Percentiles rank a stretch among this genome's conserved stretches.
These are phyloP conservation scores for Athene noctua DNA, from an alignment of 2,113 vertebrate genomes.

Conservation along the genomic window DNA sequence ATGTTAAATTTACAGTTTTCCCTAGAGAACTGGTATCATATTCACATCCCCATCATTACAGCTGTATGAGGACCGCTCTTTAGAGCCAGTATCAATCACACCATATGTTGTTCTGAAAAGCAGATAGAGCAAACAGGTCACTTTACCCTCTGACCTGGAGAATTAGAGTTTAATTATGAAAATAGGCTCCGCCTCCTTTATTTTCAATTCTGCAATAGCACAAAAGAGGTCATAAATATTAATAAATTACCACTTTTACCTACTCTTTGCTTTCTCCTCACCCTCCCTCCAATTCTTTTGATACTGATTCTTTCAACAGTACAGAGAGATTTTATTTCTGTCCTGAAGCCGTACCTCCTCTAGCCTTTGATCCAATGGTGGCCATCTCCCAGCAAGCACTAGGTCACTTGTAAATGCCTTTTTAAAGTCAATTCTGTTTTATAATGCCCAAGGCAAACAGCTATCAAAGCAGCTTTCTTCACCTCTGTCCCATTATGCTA, in stretches of 20 bases:
- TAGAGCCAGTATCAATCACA: neutral
- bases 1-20: slow-evolving; percentile 9
- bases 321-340: slow-evolving; percentile 13
- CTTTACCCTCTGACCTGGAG: neutral
- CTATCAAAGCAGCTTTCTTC: slow-evolving; percentile 35
- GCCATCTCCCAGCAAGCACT: neutral
- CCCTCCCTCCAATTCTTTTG: neutral
- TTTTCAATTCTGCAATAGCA: neutral
- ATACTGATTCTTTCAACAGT: slow-evolving; percentile 13
- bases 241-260: neutral
- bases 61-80: neutral
- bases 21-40: neutral
- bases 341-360: neutral
- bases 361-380: slow-evolving; percentile 42
- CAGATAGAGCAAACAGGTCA: neutral
- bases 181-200: neutral
- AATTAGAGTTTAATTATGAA: slow-evolving; percentile 17
- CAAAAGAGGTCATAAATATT: slow-evolving; percentile 42
- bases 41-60: neutral
- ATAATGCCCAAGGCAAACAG: slow-evolving; percentile 44
- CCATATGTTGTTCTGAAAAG: neutral
- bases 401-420: slow-evolving; percentile 41
- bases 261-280: neutral
- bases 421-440: slow-evolving; percentile 35
- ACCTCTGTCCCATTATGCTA: slow-evolving; percentile 38